A percentile compares a stretch with the other conserved stretches of the same genome.
Evolutionary conservation across 2,113 vertebrate genomes (phyloP).

Genomic region (Butorides virescens): DNA sequence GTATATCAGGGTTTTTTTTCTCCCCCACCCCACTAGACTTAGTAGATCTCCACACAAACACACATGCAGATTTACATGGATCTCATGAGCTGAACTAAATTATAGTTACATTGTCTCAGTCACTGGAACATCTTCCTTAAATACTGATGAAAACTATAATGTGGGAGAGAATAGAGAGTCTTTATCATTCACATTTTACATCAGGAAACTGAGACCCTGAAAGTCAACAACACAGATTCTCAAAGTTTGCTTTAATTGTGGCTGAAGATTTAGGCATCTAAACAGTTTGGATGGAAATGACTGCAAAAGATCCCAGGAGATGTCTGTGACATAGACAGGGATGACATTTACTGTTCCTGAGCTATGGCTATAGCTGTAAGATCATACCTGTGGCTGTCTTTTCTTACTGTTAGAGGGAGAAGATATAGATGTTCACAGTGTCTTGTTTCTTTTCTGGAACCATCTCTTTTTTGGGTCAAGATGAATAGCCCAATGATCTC

Average conservation of each 20-base stretch:
- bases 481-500: neutral
- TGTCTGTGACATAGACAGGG: neutral
- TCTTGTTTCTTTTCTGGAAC: neutral
- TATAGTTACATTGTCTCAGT: neutral
- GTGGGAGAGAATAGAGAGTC: neutral
- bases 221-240: neutral
- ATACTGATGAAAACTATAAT: neutral
- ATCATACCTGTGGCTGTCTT: neutral
- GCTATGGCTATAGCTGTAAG: neutral
- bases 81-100: neutral
- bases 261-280: neutral
- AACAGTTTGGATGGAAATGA: neutral
- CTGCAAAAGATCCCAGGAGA: neutral
- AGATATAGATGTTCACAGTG: neutral
- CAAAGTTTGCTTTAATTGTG: neutral
- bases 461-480: neutral
- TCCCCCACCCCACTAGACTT: neutral
- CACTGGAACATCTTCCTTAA: neutral
- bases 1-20: neutral
- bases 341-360: neutral
- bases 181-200: neutral
- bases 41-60: neutral
- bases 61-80: neutral
- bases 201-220: neutral
- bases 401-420: neutral